phyloP scores from a whole-genome alignment of 64 coral and sea anemone species.

The Dendronephthya gigantea region DNA sequence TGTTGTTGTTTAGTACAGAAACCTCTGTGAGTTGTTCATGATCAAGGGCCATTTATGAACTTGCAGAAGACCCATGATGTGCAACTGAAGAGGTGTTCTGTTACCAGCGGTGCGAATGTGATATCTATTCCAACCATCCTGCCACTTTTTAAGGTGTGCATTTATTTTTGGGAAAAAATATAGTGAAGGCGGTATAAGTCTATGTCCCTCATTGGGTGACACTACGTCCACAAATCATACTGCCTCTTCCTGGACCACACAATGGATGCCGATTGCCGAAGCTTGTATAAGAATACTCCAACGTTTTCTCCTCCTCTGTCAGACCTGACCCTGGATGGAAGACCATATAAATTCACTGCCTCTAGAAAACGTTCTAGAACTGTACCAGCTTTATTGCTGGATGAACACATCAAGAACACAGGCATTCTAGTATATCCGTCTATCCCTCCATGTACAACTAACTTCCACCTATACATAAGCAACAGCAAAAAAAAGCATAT shows the following conservation, averaged over 20 bases:
- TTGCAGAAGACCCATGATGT: conserved; percentile 21
- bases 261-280: conserved; percentile 1
- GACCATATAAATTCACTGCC: background rate
- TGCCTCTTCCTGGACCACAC: background rate
- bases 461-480: background rate
- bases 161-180: conserved; percentile 23
- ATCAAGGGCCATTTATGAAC: background rate
- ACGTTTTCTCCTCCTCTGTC: conserved; percentile 17
- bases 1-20: no score
- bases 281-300: background rate
- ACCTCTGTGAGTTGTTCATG: conserved; percentile 19
- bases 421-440: background rate
- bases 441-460: background rate
- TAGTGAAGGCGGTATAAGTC: conserved; percentile 31
- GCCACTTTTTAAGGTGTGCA: conserved; percentile 14
- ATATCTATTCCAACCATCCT: conserved; percentile 23
- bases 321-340: conserved; percentile 5
- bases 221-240: background rate
- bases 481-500: background rate
- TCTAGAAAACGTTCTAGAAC: background rate
- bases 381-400: background rate
- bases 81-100: conserved; percentile 21
- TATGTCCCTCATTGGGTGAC: background rate
- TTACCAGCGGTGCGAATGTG: conserved; percentile 23
- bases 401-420: background rate